Evolutionary conservation across 2,888 invertebrate genomes (phyloP).

Genomic region (Boloria selene): DNA sequence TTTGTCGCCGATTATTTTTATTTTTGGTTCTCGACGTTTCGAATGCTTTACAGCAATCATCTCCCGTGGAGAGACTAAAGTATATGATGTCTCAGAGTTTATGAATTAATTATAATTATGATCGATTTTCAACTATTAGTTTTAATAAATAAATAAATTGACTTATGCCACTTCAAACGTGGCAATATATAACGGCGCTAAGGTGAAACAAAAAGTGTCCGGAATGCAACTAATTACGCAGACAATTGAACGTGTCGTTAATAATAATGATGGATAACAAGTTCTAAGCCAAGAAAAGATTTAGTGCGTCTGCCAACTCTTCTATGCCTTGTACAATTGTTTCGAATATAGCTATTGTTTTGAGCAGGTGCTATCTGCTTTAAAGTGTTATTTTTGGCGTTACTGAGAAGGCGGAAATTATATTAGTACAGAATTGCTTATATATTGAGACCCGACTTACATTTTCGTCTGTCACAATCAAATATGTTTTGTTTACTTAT

Average conservation of each 20-base stretch:
- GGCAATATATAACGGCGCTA: slow-evolving; percentile 27
- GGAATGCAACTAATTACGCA: slow-evolving; percentile 32
- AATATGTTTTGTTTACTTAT: no score
- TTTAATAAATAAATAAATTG: not conserved
- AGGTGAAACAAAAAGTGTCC: slow-evolving; percentile 30
- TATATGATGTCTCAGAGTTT: no score
- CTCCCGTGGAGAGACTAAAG: no score
- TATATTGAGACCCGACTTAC: no score
- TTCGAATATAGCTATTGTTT: slow-evolving; percentile 2
- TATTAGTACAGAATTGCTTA: no score
- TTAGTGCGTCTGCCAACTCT: slow-evolving; percentile 34
- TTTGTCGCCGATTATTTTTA: no score
- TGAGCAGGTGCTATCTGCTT: not conserved
- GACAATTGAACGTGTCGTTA: slow-evolving; percentile 37
- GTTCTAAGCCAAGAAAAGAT: slow-evolving; percentile 30
- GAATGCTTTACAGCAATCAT: no score
- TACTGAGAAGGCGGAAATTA: no score
- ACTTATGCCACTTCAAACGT: slow-evolving; percentile 2
- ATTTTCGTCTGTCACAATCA: no score
- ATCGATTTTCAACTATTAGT: not conserved
- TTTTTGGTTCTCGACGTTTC: no score
- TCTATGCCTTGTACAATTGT: slow-evolving; percentile 16
- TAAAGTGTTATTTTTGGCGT: no score
- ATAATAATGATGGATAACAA: slow-evolving; percentile 36
- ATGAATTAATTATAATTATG: not conserved